Evolutionary conservation across 2,113 vertebrate species (phyloP).

Genomic region (Meriones unguiculatus): DNA sequence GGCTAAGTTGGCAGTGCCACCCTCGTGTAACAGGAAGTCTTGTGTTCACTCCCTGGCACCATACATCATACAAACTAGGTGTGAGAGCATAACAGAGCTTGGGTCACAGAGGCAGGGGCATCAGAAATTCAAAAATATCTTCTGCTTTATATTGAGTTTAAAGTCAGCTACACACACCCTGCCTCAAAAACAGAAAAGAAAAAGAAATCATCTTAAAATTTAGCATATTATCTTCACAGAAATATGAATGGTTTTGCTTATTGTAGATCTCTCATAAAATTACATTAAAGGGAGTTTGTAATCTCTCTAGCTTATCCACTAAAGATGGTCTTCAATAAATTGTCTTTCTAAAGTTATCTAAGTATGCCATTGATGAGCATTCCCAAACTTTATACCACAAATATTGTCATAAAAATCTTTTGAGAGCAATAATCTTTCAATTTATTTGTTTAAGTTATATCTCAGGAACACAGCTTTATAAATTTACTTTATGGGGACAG

Average conservation of each 20-base stretch:
- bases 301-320: background rate
- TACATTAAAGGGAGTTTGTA: background rate
- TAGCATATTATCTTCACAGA: background rate
- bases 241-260: background rate
- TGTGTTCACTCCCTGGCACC: background rate
- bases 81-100: no score
- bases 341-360: background rate
- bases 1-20: background rate
- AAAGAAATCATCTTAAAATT: conserved; percentile 28
- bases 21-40: rapidly evolving
- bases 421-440: background rate
- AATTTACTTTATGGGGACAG: background rate
- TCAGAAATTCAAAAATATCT: background rate
- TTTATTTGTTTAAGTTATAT: conserved; percentile 13
- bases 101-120: background rate
- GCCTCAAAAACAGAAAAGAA: background rate
- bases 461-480: conserved; percentile 35
- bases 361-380: background rate
- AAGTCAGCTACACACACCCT: background rate
- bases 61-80: no score
- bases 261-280: background rate
- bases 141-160: no score
- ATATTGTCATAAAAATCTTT: conserved; percentile 19
- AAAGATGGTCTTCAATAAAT: background rate
- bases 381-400: conserved; percentile 20